These are phyloP conservation scores for Orthonevra nobilis DNA, from an alignment of 2,888 invertebrate genomes.

Conservation along the genomic window DNA sequence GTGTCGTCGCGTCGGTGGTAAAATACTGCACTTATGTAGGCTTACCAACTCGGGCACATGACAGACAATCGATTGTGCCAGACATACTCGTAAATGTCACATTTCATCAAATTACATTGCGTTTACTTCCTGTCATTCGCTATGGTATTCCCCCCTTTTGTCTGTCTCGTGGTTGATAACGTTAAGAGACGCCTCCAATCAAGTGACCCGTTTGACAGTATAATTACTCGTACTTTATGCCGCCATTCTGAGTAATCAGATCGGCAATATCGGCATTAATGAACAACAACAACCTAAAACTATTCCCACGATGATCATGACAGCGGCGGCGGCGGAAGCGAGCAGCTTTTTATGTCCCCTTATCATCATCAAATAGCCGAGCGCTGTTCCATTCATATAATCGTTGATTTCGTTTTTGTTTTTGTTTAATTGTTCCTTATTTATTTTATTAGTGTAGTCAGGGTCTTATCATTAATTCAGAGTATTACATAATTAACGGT, in stretches of 20 bases:
- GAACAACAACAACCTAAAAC: conserved; percentile 29
- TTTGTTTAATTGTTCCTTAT: conserved; percentile 41
- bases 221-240: conserved; percentile 46
- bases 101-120: conserved; percentile 59
- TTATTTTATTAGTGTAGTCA: conserved; percentile 42
- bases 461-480: conserved; percentile 53
- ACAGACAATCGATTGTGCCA: conserved; percentile 33
- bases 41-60: conserved; percentile 13
- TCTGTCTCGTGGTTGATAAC: conserved; percentile 22
- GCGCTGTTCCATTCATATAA: conserved; percentile 53
- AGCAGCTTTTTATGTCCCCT: conserved; percentile 17
- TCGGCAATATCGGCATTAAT: conserved; percentile 14
- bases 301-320: conserved; percentile 66
- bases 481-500: conserved; percentile 43
- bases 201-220: conserved; percentile 53
- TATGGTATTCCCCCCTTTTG: too few relatives aligned
- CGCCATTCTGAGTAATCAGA: conserved; percentile 39
- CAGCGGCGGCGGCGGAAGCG: conserved; percentile 42
- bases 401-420: conserved; percentile 22
- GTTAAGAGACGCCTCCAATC: conserved; percentile 51
- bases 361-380: conserved; percentile 53
- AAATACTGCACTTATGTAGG: conserved; percentile 45
- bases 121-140: conserved; percentile 70
- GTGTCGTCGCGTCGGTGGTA: background rate
- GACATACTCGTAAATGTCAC: conserved; percentile 48